Percentiles rank a stretch among this genome's conserved stretches.
These are phyloP conservation scores for Uria aalge DNA, from an alignment of 2,113 vertebrate species.

Conservation along the genomic window DNA sequence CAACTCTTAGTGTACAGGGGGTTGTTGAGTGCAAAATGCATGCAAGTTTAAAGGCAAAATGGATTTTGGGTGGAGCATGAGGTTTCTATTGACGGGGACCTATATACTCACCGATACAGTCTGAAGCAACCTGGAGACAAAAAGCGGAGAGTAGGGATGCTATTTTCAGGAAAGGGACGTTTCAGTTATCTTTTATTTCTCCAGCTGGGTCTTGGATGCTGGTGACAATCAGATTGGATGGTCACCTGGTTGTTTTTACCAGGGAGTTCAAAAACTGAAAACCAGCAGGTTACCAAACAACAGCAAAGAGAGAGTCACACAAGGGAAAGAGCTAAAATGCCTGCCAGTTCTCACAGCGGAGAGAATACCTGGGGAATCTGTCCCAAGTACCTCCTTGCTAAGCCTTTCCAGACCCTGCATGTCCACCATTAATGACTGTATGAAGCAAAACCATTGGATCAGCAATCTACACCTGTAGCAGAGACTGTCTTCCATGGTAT, in stretches of 20 bases:
- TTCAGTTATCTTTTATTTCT: not conserved
- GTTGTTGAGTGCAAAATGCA: not conserved
- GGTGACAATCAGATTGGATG: not conserved
- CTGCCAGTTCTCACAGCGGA: not conserved
- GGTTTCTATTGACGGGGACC: not conserved
- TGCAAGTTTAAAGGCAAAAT: not conserved
- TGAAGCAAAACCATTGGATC: not conserved
- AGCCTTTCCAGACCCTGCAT: not conserved
- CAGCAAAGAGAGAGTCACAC: not conserved
- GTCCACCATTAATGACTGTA: not conserved
- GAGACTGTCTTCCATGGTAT: not conserved
- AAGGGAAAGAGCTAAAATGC: not conserved
- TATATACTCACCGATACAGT: not conserved
- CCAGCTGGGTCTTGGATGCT: not conserved
- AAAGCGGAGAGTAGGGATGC: not conserved
- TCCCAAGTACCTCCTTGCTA: not conserved
- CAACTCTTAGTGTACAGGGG: not conserved
- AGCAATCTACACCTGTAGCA: not conserved
- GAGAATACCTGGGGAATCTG: not conserved
- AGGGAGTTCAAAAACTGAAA: not conserved
- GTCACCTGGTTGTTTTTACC: not conserved
- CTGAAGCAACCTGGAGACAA: not conserved
- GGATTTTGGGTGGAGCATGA: not conserved
- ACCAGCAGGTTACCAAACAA: not conserved
- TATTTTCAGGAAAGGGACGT: not conserved